Conservation (phyloP, 53 echinoderm and acorn worm species). For the Luidia sarsii region DNA sequence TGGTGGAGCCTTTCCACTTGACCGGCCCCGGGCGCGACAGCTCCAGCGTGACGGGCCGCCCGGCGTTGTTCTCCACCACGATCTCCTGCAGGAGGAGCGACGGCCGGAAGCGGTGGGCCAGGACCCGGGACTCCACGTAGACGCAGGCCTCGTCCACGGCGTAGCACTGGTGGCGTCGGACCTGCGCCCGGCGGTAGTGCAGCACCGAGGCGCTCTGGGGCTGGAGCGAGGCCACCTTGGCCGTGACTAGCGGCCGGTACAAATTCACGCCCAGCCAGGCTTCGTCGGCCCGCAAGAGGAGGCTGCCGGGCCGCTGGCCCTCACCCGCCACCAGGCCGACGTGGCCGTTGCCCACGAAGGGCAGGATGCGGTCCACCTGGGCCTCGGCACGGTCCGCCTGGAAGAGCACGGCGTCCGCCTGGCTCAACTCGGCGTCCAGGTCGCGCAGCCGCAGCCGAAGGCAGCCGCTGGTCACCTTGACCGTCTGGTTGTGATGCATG, state of each 20-base stretch:
- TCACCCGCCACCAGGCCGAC: conserved; percentile 75
- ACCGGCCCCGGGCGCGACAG: conserved; percentile 69
- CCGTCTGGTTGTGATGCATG: conserved; percentile 84
- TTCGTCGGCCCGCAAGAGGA: conserved; percentile 63
- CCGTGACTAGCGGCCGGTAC: conserved; percentile 77
- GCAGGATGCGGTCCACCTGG: conserved; percentile 53
- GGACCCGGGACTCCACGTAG: conserved; percentile 68
- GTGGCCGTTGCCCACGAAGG: conserved; percentile 90
- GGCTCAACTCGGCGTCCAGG: conserved; percentile 47
- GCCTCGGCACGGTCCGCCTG: conserved; percentile 54
- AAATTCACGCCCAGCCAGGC: conserved; percentile 71
- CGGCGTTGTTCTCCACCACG: conserved; percentile 80
- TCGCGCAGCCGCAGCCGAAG: conserved; percentile 74
- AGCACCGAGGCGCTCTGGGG: conserved; percentile 81
- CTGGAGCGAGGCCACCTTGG: conserved; percentile 60
- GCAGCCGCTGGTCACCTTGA: conserved; percentile 84
- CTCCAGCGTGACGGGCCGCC: conserved; percentile 70
- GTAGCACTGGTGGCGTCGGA: conserved; percentile 85
- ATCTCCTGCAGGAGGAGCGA: conserved; percentile 81
- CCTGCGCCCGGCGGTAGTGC: conserved; percentile 76
- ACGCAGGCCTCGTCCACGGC: conserved; percentile 81
- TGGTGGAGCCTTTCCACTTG: conserved; percentile 87
- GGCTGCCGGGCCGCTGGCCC: conserved; percentile 65
- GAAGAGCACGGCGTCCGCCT: conserved; percentile 61
- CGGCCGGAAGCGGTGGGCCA: conserved; percentile 77